phyloP scores from a whole-genome alignment of 2,888 invertebrate species.

The Opisthograptis luteolata region DNA sequence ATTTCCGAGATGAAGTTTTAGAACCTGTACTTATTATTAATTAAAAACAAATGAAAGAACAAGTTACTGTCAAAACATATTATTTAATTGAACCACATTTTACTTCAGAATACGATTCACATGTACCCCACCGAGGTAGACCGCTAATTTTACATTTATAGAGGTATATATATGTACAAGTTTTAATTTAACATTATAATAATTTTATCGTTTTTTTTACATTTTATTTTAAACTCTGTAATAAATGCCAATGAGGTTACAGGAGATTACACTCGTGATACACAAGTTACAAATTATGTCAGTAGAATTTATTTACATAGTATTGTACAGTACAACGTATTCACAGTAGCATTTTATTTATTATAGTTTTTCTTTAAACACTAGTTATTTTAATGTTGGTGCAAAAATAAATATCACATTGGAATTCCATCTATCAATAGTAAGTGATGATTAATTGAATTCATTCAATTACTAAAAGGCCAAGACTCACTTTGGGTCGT shows the following conservation, averaged over 20 bases:
- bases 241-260: conserved; percentile 20
- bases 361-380: conserved; percentile 15
- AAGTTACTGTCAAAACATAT: conserved; percentile 38
- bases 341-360: background rate
- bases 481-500: no score
- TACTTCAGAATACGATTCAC: conserved; percentile 34
- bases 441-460: conserved; percentile 17
- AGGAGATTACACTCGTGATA: conserved; percentile 7
- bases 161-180: conserved; percentile 34
- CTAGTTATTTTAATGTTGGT: conserved; percentile 23
- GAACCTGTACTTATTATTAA: no score
- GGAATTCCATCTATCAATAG: conserved; percentile 18
- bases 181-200: conserved; percentile 10
- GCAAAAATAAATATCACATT: conserved; percentile 42
- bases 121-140: conserved; percentile 35
- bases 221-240: conserved; percentile 16
- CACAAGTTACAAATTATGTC: conserved; percentile 4
- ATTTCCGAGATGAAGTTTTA: no score
- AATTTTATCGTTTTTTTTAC: conserved; percentile 22
- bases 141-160: conserved; percentile 28
- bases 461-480: no score
- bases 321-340: background rate
- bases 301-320: background rate
- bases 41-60: no score
- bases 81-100: conserved; percentile 46